Evolutionary conservation across 2,113 vertebrate genomes (phyloP).

Genomic region (Campylomormyrus numenius): DNA sequence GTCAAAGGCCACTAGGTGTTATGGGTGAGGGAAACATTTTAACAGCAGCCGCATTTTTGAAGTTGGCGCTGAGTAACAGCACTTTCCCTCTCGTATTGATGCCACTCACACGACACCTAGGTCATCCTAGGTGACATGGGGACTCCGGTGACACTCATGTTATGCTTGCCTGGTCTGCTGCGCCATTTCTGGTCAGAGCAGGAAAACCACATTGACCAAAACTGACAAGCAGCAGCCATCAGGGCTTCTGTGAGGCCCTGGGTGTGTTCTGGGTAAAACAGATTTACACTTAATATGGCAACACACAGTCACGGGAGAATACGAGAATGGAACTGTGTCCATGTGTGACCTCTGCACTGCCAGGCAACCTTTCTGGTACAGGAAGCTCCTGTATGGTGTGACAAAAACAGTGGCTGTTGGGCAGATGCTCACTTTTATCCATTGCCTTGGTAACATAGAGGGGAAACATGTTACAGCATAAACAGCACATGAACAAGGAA

Average conservation of each 20-base stretch:
- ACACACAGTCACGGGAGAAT: neutral
- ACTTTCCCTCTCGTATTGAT: neutral
- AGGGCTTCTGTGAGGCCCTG: neutral
- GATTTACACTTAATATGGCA: neutral
- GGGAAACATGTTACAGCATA: neutral
- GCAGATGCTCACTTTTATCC: neutral
- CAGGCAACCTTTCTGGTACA: neutral
- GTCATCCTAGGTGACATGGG: neutral
- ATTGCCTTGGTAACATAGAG: neutral
- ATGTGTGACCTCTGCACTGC: neutral
- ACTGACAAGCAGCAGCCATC: neutral
- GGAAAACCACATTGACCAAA: neutral
- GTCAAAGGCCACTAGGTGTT: neutral
- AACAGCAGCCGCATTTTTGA: neutral
- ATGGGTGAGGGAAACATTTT: neutral
- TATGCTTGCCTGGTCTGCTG: neutral
- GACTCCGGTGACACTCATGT: neutral
- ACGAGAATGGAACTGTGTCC: neutral
- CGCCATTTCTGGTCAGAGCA: neutral
- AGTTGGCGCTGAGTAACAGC: neutral
- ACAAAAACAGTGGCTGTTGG: neutral
- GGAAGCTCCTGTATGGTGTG: neutral
- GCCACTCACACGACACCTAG: neutral
- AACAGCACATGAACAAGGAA: neutral
- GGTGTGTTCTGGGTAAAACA: neutral